phyloP scores from a whole-genome alignment of 2,113 vertebrate genomes.

The Stigmatopora argus region DNA sequence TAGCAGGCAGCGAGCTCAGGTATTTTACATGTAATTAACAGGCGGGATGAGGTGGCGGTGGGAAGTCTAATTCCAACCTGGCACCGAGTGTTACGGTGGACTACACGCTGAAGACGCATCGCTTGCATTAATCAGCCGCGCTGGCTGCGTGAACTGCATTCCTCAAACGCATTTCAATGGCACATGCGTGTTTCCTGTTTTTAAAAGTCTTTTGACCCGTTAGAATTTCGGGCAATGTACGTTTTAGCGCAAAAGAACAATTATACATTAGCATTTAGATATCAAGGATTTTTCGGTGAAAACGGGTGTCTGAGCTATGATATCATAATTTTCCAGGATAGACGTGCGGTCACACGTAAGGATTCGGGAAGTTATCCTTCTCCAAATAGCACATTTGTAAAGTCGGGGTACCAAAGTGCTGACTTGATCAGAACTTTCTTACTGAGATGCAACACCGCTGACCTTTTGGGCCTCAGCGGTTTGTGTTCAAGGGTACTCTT shows the following conservation, averaged over 20 bases:
- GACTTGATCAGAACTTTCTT: slow-evolving; percentile 54
- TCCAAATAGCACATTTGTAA: slow-evolving; percentile 62
- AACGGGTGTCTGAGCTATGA: slow-evolving; percentile 33
- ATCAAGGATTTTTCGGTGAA: neutral
- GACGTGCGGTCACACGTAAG: slow-evolving; percentile 60
- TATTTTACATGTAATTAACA: slow-evolving; percentile 69
- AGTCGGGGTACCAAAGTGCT: slow-evolving; percentile 45
- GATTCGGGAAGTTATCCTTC: slow-evolving; percentile 58
- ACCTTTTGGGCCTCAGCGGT: slow-evolving; percentile 60
- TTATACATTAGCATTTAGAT: neutral
- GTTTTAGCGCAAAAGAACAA: neutral
- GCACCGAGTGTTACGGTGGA: slow-evolving; percentile 8
- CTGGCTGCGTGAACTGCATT: slow-evolving; percentile 44
- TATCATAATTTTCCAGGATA: slow-evolving; percentile 52
- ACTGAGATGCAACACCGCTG: slow-evolving; percentile 58
- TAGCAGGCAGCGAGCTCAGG: slow-evolving; percentile 60
- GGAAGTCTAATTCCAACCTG: slow-evolving; percentile 36
- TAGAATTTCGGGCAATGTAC: neutral
- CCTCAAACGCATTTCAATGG: slow-evolving; percentile 48
- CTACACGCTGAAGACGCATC: slow-evolving; percentile 24
- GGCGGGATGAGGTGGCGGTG: slow-evolving; percentile 32
- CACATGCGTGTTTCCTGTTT: slow-evolving; percentile 45
- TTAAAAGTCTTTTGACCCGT: neutral
- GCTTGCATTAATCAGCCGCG: slow-evolving; percentile 54
- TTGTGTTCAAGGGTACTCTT: too few species aligned